A percentile compares a stretch with the other conserved stretches of the same genome.
These are phyloP conservation scores for Xenopus laevis DNA, from an alignment of 2,113 vertebrate genomes.

Conservation along the genomic window DNA sequence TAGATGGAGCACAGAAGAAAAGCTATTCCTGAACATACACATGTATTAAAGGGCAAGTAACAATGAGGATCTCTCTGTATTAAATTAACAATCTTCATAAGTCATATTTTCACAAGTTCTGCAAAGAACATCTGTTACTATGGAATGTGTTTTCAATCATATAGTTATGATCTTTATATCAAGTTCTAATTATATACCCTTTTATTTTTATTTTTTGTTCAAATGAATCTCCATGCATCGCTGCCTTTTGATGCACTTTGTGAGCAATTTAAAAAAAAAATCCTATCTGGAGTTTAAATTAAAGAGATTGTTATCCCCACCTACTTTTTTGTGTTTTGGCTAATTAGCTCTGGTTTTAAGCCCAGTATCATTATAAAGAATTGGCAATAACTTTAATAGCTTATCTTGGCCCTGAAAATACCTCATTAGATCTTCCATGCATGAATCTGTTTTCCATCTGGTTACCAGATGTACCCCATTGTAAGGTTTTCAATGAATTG, in stretches of 20 bases:
- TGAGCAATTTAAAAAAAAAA: neutral
- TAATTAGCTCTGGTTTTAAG: constrained; percentile 31
- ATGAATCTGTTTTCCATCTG: constrained; percentile 36
- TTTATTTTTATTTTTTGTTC: neutral
- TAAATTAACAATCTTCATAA: too few relatives aligned
- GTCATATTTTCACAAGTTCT: too few relatives aligned
- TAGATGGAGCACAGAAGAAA: too few relatives aligned
- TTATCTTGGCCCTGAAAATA: constrained; percentile 32
- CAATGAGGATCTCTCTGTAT: too few relatives aligned
- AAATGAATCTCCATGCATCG: neutral
- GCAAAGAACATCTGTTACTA: too few relatives aligned
- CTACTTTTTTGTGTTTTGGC: constrained; percentile 8
- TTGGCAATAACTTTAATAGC: constrained; percentile 25
- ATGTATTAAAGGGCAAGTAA: too few relatives aligned
- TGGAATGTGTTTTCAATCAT: neutral
- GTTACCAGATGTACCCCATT: constrained; percentile 25
- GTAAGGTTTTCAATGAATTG: constrained; percentile 10
- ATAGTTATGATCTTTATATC: neutral
- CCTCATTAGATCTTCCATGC: constrained; percentile 37
- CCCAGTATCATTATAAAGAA: constrained; percentile 36
- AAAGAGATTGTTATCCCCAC: constrained; percentile 4
- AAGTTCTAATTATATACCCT: neutral
- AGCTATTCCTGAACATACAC: too few relatives aligned
- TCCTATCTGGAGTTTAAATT: neutral
- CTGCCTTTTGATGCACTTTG: neutral